Conservation (phyloP, 2,888 invertebrate species). For the Achlya flavicornis region DNA sequence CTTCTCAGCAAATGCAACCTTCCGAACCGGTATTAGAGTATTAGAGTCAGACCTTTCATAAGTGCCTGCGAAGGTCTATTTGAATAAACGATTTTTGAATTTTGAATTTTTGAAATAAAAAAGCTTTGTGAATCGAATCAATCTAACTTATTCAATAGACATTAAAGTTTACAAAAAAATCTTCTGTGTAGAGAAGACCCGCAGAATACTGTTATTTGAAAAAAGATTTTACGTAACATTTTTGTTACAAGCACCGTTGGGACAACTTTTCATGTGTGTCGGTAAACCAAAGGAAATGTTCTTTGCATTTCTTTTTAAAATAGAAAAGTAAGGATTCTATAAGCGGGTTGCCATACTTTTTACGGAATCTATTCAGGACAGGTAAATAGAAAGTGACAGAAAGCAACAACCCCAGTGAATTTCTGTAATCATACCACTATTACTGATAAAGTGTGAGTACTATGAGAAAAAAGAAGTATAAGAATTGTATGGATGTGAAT, state of each 20-base stretch:
- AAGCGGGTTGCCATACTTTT: neutral
- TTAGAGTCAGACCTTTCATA: too few species aligned
- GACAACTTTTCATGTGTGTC: conserved; percentile 4
- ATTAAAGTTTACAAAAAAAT: neutral
- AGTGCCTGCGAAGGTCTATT: too few species aligned
- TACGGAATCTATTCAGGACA: too few species aligned
- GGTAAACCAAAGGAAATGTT: conserved; percentile 7
- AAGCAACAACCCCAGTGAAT: neutral
- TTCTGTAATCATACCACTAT: neutral
- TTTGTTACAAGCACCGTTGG: conserved; percentile 11
- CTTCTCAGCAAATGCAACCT: too few species aligned
- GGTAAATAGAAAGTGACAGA: neutral
- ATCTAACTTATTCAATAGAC: neutral
- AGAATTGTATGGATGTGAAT: too few species aligned
- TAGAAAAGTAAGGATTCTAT: conserved; percentile 3
- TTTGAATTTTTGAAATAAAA: too few species aligned
- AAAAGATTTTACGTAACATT: conserved; percentile 3
- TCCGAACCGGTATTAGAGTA: too few species aligned
- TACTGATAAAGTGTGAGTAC: too few species aligned
- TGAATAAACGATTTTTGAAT: too few species aligned
- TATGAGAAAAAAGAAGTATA: too few species aligned
- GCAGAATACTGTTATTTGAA: conserved; percentile 9
- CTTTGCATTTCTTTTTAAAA: neutral
- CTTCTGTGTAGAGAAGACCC: neutral
- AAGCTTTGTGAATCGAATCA: neutral